Evolutionary conservation across 2,888 invertebrate species (phyloP), one percentile per base, ranked within the genome.

Genomic region (Brassicogethes aeneus): DNA sequence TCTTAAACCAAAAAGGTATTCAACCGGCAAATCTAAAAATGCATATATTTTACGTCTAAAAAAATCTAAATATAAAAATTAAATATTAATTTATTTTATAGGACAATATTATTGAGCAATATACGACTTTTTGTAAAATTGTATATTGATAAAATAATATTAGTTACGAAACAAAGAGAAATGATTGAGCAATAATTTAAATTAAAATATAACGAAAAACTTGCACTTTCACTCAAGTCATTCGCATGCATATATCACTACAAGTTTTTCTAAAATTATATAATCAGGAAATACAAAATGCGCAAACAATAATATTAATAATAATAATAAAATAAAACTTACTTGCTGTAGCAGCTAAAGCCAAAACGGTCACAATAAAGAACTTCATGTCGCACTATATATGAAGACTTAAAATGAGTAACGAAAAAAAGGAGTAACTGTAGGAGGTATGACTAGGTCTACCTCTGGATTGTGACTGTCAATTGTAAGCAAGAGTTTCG

Each of bases 381-480:
- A 55, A 48, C 45, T 55, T 57, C 59, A 59, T 60, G 36, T 42
- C 55, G 36, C 5, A 23, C 23, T 7, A 23, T 7, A 23, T 23
- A n/a, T n/a, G n/a, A n/a, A n/a, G n/a, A n/a, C n/a, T n/a, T n/a
- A n/a, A n/a, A n/a, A n/a, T n/a, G n/a, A n/a, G n/a, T 10, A 23
- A 23, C 10, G 5, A 23, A 5, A 5, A 23, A 10, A 23, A 7
- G 34, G 39, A 41, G 41, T 40, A 41, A n/a, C n/a, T n/a, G n/a
- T n/a, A n/a, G n/a, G 50, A 53, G 58, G 56, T 59, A 54, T 54
- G 51, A 52, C 57, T 51, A 50, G 51, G 57, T 51, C 52, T 54
- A 60, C 60, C 56, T 56, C 55, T 50, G 42, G 44, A 43, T 48
- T 46, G 46, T 51, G 55, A 64, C 64, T 64, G 60, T 48, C 51